Conservation (phyloP, 2,888 invertebrate genomes). For the Mantis religiosa region DNA sequence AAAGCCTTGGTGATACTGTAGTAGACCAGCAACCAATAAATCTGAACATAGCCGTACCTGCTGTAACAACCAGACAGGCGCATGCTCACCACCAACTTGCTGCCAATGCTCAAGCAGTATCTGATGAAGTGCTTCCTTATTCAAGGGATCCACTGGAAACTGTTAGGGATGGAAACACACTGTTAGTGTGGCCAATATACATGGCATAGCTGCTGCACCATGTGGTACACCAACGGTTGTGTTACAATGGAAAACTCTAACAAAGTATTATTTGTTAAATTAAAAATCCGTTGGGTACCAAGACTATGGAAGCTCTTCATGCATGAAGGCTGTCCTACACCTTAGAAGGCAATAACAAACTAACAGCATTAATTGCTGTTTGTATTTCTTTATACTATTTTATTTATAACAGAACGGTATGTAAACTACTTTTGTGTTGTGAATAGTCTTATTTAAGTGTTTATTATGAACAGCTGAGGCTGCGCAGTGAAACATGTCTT, state of each 20-base stretch:
- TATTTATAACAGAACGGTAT: not conserved
- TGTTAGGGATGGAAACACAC: slow-evolving; percentile 43
- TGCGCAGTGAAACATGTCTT: not conserved
- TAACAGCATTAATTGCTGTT: not conserved
- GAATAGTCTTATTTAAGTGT: not conserved
- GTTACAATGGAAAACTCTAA: not conserved
- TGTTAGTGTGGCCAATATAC: slow-evolving; percentile 45
- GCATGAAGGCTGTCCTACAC: not conserved
- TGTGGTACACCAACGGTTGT: slow-evolving; percentile 3
- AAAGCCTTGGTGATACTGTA: slow-evolving; percentile 30
- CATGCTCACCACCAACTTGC: slow-evolving; percentile 30
- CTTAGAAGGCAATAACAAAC: not conserved
- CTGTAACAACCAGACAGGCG: slow-evolving; percentile 18
- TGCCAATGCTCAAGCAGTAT: slow-evolving; percentile 33
- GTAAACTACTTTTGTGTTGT: not conserved
- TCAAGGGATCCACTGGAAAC: slow-evolving; percentile 45
- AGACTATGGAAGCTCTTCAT: not conserved
- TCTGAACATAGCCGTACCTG: slow-evolving; percentile 33
- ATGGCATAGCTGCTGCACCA: slow-evolving; percentile 32
- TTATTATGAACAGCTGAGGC: not conserved
- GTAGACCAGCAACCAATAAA: slow-evolving; percentile 33
- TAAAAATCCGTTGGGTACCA: not conserved
- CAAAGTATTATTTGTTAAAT: not conserved
- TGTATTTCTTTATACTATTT: not conserved
- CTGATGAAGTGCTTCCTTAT: slow-evolving; percentile 33